A percentile compares a stretch with the other conserved stretches of the same genome.
phyloP scores from a whole-genome alignment of 2,797 vertebrate species.

The Gambusia yucatana region DNA sequence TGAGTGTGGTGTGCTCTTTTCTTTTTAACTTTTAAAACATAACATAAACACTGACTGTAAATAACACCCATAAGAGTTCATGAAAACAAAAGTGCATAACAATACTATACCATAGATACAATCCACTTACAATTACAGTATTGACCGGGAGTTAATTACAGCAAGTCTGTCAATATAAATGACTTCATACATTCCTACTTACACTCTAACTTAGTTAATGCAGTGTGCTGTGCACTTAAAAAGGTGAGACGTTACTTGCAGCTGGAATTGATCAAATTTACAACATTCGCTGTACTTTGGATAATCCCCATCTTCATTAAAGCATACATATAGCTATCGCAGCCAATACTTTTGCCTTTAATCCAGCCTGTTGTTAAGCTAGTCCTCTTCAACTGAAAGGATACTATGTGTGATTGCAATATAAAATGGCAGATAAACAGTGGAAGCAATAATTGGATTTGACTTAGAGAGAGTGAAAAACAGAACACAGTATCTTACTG shows the following conservation, averaged over 20 bases:
- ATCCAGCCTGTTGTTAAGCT: slow-evolving; percentile 51
- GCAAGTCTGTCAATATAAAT: slow-evolving; percentile 45
- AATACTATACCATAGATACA: slow-evolving; percentile 66
- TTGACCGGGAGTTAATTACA: slow-evolving; percentile 58
- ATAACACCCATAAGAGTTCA: slow-evolving; percentile 61
- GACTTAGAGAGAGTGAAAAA: slow-evolving; percentile 44
- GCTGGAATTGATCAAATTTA: slow-evolving; percentile 39
- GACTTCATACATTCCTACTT: slow-evolving; percentile 45
- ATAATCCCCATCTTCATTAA: slow-evolving; percentile 63
- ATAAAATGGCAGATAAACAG: slow-evolving; percentile 47
- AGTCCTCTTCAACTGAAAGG: slow-evolving; percentile 44
- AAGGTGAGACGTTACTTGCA: slow-evolving; percentile 44
- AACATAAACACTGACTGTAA: slow-evolving; percentile 68
- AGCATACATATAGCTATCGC: slow-evolving; percentile 53
- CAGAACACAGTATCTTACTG: slow-evolving; percentile 30
- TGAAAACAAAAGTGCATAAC: slow-evolving; percentile 73
- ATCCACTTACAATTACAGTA: slow-evolving; percentile 63
- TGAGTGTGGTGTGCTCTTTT: slow-evolving; percentile 74
- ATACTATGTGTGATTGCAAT: slow-evolving; percentile 40
- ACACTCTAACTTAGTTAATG: slow-evolving; percentile 48
- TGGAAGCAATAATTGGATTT: slow-evolving; percentile 49
- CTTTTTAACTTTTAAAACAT: slow-evolving; percentile 59
- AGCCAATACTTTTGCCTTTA: slow-evolving; percentile 49
- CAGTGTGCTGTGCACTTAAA: slow-evolving; percentile 43
- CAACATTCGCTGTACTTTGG: slow-evolving; percentile 62